Evolutionary conservation across 2,888 invertebrate genomes (phyloP).

Genomic region (Eristalis pertinax): DNA sequence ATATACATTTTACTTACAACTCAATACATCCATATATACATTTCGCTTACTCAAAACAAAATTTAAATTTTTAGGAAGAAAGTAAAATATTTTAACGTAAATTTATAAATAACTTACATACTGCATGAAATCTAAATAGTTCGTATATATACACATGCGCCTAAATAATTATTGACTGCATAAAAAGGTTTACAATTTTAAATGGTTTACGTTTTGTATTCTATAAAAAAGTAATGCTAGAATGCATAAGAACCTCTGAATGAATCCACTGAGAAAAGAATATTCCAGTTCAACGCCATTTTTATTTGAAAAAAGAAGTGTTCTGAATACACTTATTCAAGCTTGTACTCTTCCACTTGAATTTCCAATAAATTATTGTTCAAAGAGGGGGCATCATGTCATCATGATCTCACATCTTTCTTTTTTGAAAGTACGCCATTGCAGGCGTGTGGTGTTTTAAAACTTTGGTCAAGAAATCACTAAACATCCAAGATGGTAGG

Average conservation of each 20-base stretch:
- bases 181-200: too few species aligned
- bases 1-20: too few species aligned
- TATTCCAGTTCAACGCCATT: background rate
- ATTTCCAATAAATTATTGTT: conserved; percentile 54
- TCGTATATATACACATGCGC: too few species aligned
- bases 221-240: too few species aligned
- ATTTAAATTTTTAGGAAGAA: too few species aligned
- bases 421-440: conserved; percentile 94
- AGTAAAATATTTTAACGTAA: too few species aligned
- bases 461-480: conserved; percentile 87
- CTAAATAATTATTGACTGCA: too few species aligned
- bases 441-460: conserved; percentile 91
- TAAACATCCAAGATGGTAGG: conserved; percentile 84
- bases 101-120: too few species aligned
- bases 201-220: too few species aligned
- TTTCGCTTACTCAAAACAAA: too few species aligned
- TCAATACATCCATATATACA: too few species aligned
- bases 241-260: background rate
- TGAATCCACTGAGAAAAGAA: background rate
- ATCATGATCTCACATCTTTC: conserved; percentile 78
- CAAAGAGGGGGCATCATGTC: conserved; percentile 38
- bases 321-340: conserved; percentile 4
- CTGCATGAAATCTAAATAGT: too few species aligned
- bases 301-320: conserved; percentile 1
- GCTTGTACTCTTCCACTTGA: conserved; percentile 40